Base-by-base conservation (phyloP, 1,140 invertebrate species). In the Scaptomyza graminum region DNA sequence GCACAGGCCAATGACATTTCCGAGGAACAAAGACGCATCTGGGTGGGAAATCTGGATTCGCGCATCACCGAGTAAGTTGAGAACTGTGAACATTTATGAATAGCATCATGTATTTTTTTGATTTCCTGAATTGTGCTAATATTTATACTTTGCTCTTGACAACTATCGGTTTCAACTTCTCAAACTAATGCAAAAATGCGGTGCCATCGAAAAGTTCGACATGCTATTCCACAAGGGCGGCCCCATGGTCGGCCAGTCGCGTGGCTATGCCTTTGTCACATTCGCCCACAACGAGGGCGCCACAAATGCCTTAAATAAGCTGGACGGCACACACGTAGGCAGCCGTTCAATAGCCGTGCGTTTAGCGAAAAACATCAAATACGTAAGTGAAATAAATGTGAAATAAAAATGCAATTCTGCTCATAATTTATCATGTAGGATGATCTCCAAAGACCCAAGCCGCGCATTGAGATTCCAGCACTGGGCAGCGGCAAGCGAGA, bases 201-300 rank as follows among this genome's bases (percentile, higher is more conserved):
- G 97, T 90, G 93, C 94, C 77, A 96, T 98, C 84, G 96, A 97
- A 93, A 97, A 98, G 94, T 98, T 98, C 93, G 97, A 98, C 92
- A 95, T 98, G 92, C 94, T 98, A 56, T 98, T 97, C 92, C 97
- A 98, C 92, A 97, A 97, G 74, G 95, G 94, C 67, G 97, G 97
- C 59, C 96, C 97, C 52, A 94, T 96, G 82, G 95, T 95, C 82
- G 97, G 97, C 46, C 96, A 97, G 91, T 96, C 97, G 0, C 93
- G 97, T 74, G 97, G 97, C n/a, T 98, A 98, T 92, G 97, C 97
- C 34, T 98, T 98, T 92, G 96, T 97, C 22, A 98, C 97, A 0
- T 98, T 96, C 87, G 94, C 95, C 79, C 55, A 90, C 47, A 74
- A 79, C 7, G 79, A 87, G n/a, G 81, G 79, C 8, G 84, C 90